These are phyloP conservation scores for Sycophila sp. DNA, from an alignment of 1,140 invertebrate genomes.

Conservation along the genomic window DNA sequence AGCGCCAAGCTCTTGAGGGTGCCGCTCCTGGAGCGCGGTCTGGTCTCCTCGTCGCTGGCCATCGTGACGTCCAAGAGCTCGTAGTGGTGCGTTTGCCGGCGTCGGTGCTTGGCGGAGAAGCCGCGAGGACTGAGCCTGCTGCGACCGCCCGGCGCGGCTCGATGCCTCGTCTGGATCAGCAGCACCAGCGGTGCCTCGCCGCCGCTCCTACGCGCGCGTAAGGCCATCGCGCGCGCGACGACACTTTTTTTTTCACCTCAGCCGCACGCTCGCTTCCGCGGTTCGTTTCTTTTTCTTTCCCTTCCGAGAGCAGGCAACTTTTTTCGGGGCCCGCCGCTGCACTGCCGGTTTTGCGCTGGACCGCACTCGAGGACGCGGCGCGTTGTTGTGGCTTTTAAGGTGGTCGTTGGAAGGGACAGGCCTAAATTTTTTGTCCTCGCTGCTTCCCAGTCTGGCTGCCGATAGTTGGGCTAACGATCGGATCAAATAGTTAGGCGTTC, in stretches of 20 bases:
- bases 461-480: no score
- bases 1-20: not conserved
- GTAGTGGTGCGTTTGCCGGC: not conserved
- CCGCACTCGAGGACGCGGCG: no score
- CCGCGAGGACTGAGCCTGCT: conserved; percentile 11
- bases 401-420: no score
- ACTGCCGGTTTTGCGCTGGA: no score
- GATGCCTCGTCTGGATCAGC: conserved; percentile 16
- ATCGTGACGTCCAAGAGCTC: not conserved
- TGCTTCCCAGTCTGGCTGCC: no score
- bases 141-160: not conserved
- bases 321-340: not conserved
- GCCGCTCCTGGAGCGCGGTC: not conserved
- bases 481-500: no score
- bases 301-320: not conserved
- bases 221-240: conserved; percentile 1
- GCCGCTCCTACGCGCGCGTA: conserved; percentile 11
- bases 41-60: not conserved
- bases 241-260: not conserved
- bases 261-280: not conserved
- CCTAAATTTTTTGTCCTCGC: no score
- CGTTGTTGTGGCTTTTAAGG: no score
- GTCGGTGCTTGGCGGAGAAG: conserved; percentile 2
- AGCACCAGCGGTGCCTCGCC: not conserved
- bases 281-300: not conserved